Percentiles rank a stretch among this genome's conserved stretches.
Conservation (phyloP, 1,140 invertebrate species). For the Drosophila parvula region DNA sequence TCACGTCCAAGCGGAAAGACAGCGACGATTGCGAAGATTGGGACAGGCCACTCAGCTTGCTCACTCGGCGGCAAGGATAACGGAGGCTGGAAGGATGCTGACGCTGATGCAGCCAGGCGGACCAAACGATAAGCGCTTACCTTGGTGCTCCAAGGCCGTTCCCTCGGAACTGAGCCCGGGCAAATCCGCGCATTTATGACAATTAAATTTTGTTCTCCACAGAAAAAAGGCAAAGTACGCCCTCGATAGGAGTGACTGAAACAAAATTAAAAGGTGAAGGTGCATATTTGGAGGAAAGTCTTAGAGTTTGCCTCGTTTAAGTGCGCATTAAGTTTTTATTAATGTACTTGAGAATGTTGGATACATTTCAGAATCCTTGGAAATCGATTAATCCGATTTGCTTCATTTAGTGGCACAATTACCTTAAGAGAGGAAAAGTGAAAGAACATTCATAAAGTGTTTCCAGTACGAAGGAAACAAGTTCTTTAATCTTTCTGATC, state of each 20-base stretch:
- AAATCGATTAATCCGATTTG: conserved; percentile 2
- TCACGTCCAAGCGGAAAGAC: conserved; percentile 45
- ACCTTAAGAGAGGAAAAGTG: no score
- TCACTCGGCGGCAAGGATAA: conserved; percentile 22
- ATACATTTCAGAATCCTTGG: conserved; percentile 8
- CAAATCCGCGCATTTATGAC: conserved; percentile 54
- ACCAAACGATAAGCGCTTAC: conserved; percentile 36
- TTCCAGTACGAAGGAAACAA: not conserved
- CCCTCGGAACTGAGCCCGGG: not conserved
- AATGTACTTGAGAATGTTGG: not conserved
- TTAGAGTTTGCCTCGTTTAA: conserved; percentile 13
- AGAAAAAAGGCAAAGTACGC: conserved; percentile 8
- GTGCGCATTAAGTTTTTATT: conserved; percentile 43
- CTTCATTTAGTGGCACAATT: conserved; percentile 2
- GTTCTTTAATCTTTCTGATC: not conserved
- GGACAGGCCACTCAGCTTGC: conserved; percentile 15
- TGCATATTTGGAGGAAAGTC: not conserved
- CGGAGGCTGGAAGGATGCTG: conserved; percentile 4
- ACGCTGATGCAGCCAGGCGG: conserved; percentile 36
- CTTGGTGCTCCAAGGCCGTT: conserved; percentile 12
- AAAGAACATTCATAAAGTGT: no score
- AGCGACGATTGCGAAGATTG: conserved; percentile 32
- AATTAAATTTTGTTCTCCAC: conserved; percentile 54
- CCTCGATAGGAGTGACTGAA: not conserved
- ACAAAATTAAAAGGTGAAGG: not conserved